These are phyloP conservation scores for Andrena hattorfiana DNA, from an alignment of 2,888 invertebrate genomes.

Conservation along the genomic window DNA sequence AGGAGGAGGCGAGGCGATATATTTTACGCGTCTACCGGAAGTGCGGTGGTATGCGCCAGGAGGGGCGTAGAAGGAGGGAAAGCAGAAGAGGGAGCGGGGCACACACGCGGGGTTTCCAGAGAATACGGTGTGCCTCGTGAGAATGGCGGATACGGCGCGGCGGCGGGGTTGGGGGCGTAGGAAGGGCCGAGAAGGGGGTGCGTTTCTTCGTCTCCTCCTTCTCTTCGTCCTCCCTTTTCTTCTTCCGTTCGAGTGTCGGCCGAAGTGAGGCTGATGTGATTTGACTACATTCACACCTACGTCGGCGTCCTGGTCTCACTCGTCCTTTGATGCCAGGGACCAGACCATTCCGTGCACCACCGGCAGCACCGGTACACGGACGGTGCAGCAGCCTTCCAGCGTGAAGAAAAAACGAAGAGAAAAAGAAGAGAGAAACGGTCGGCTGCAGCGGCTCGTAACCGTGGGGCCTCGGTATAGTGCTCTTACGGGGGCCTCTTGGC, in stretches of 20 bases:
- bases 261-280: slow-evolving; percentile 80
- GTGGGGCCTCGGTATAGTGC: slow-evolving; percentile 30
- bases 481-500: slow-evolving; percentile 30
- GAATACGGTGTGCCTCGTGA: slow-evolving; percentile 66
- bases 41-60: slow-evolving; percentile 73
- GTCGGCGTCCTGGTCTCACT: slow-evolving; percentile 70
- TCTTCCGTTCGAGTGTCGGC: slow-evolving; percentile 69
- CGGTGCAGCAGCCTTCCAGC: slow-evolving; percentile 47
- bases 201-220: slow-evolving; percentile 57
- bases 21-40: slow-evolving; percentile 77
- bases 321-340: slow-evolving; percentile 65
- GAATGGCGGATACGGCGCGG: slow-evolving; percentile 60
- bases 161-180: slow-evolving; percentile 37
- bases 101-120: slow-evolving; percentile 69
- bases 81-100: slow-evolving; percentile 54
- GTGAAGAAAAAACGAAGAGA: slow-evolving; percentile 56
- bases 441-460: slow-evolving; percentile 49
- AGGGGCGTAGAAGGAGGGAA: slow-evolving; percentile 58
- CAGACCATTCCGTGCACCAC: slow-evolving; percentile 68
- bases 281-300: slow-evolving; percentile 83
- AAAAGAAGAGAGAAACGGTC: slow-evolving; percentile 43
- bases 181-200: slow-evolving; percentile 46
- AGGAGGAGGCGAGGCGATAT: slow-evolving; percentile 67
- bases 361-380: slow-evolving; percentile 36
- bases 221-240: slow-evolving; percentile 52